Evolutionary conservation across 2,888 invertebrate genomes (phyloP), one percentile per base, ranked within the genome.

Genomic region (Leptarthrus brevirostris): DNA sequence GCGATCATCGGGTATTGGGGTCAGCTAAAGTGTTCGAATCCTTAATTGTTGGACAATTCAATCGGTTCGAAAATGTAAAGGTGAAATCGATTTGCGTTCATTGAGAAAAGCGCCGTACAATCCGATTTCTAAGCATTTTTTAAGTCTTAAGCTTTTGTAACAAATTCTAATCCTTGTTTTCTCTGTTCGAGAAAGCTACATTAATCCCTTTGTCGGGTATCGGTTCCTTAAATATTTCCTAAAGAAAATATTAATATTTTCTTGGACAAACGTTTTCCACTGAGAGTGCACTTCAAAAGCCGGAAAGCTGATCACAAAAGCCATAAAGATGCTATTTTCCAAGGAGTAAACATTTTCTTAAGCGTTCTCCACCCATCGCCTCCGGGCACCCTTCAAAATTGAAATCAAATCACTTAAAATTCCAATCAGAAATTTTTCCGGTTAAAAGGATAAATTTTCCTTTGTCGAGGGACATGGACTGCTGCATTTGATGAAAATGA

Each of bases 351-450:
- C 64, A 47, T 64, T 64, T 64, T 64, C 40, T 22, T 18, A 44
- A 6, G 20, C 64, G 18, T 14, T 44, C 40, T 3, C 40, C 40
- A n/a, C n/a, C n/a, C 40, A 40, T 3, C 30, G 30, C 30, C 40
- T 40, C 1, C 30, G 30, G 12, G 58, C 24, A 18, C 64, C 64
- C 47, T 64, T 20, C 58, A 34, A 56, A 64, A 64, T 69, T 69
- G 69, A 72, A 72, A 72, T 72, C 56, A 69, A 73, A 73, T 73
- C 44, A 73, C 66, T 73, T 73, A 73, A 73, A 73, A 73, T 73
- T 73, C 73, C 66, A 73, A 73, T 73, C 73, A 73, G 66, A 73
- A 73, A 47, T 73, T 56, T 69, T 73, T 73, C 66, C 66, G 66
- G 66, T 73, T 69, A 73, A 73, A 73, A 66, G 73, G 56, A 66